A percentile compares a stretch with the other conserved stretches of the same genome.
These are phyloP conservation scores for Eremophila alpestris DNA, from an alignment of 2,797 vertebrate genomes.

Conservation along the genomic window DNA sequence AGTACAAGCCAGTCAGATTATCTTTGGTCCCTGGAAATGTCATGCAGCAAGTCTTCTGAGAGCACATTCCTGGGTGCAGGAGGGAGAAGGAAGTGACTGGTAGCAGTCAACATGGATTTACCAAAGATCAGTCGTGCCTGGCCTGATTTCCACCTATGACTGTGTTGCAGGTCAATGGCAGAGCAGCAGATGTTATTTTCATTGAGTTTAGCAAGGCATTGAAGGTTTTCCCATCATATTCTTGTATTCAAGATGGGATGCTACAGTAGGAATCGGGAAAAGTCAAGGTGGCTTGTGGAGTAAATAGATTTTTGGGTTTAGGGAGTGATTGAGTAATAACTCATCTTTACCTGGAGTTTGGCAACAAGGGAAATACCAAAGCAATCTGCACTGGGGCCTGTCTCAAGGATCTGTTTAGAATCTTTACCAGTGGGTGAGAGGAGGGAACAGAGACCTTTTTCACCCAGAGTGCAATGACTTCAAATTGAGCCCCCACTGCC, in stretches of 20 bases:
- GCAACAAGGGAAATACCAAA: not conserved
- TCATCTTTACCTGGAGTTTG: not conserved
- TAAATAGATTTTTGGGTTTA: not conserved
- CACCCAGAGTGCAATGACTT: not conserved
- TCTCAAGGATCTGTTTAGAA: not conserved
- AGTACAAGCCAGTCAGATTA: not conserved
- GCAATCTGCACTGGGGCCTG: not conserved
- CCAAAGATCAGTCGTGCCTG: not conserved
- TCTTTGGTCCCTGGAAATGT: not conserved
- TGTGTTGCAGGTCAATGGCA: not conserved
- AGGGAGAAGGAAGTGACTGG: not conserved
- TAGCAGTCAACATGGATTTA: not conserved
- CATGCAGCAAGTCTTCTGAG: fast-evolving
- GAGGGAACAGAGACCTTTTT: not conserved
- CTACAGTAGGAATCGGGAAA: not conserved
- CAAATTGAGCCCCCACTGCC: not conserved
- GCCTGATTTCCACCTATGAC: not conserved
- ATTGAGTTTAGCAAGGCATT: not conserved
- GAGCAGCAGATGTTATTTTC: not conserved
- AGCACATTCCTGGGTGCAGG: not conserved
- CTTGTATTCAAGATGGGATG: not conserved
- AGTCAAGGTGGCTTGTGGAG: not conserved
- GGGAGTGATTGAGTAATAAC: not conserved
- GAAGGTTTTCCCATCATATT: not conserved
- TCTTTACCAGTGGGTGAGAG: not conserved